Base-by-base conservation (phyloP, 2,888 invertebrate genomes). In the Chydorus sphaericus region DNA sequence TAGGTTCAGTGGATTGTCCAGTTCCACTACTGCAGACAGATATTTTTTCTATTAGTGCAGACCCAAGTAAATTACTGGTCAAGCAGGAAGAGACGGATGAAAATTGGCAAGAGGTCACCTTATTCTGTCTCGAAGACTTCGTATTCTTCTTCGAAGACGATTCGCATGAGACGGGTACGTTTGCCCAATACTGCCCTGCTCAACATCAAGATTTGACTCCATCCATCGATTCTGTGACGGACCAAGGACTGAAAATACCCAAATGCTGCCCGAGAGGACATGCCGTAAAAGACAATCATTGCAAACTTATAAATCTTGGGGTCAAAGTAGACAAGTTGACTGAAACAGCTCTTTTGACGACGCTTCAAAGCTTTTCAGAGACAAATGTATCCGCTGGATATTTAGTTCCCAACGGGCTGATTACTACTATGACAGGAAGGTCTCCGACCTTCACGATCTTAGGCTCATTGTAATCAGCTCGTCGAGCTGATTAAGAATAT, bases 111-210 rank as follows among this genome's bases (percentile, higher is more conserved):
- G 10, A 26, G 16, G 11, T 26, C 3, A 14, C 28, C 6, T 8
- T 55, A 23, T 55, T 48, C 20, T 55, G 55, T 26, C n/a, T 55
- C 16, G 55, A 55, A 6, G 36, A 48, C 23, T 29, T 55, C 14
- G 26, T 55, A 11, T 31, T 18, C 23, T 16, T 16, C 14, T 16
- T 16, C 26, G 16, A 49, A 14, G 36, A 7, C 30, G 36, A 36
- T 26, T 44, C 28, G 2, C 44, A 23, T 44, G 23, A 6, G n/a
- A 18, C 20, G 4, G 10, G 11, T 10, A 44, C 11, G 14, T 11
- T n/a, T 16, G 36, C 16, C 8, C 16, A 20, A 14, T 36, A 10
- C 6, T 33, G 20, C n/a, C n/a, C 11, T 16, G 26, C 11, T 23
- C 11, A 36, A 26, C 23, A 36, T 16, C n/a, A n/a, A n/a, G n/a